These are phyloP conservation scores for Pteruthius melanotis DNA, from an alignment of 2,113 vertebrate species.

Conservation along the genomic window DNA sequence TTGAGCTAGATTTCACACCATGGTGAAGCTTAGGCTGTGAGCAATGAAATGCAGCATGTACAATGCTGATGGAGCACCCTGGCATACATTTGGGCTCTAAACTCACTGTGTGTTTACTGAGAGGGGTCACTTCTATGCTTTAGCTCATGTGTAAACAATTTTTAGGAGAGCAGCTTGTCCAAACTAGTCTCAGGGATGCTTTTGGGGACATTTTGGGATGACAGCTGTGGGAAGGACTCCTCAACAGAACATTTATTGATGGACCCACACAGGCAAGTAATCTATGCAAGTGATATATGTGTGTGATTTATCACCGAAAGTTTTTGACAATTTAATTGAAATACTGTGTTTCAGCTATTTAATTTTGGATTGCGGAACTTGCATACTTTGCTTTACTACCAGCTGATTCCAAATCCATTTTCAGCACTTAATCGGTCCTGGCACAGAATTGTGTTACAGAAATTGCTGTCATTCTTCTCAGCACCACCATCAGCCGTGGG, in stretches of 20 bases:
- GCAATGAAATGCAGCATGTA: background rate
- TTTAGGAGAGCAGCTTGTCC: background rate
- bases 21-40: background rate
- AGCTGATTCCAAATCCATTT: constrained; percentile 22
- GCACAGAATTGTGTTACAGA: background rate
- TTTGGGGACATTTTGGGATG: background rate
- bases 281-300: background rate
- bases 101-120: background rate
- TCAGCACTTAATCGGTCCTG: background rate
- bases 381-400: background rate
- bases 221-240: background rate
- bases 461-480: background rate
- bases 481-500: background rate
- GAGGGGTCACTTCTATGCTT: background rate
- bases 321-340: background rate
- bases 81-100: background rate
- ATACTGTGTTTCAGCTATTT: background rate
- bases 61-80: background rate
- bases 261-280: background rate
- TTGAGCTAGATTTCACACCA: background rate
- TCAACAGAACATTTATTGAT: background rate
- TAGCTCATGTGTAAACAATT: background rate
- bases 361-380: background rate
- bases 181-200: background rate
- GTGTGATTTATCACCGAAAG: background rate